Base-by-base conservation (phyloP, 2,888 invertebrate genomes). In the Pediacus dermestoides region DNA sequence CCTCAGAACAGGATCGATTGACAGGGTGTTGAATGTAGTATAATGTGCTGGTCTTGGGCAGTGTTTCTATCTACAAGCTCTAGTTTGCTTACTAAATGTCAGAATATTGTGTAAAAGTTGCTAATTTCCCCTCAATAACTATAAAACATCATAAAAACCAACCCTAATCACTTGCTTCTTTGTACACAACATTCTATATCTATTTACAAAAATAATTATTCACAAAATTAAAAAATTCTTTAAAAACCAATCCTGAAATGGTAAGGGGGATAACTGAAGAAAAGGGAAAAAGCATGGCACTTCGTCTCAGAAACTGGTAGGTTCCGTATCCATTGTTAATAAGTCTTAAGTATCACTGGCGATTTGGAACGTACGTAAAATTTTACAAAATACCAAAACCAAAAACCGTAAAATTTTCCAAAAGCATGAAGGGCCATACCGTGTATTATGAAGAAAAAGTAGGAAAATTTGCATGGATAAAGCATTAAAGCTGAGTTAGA, bases 401-500 rank as follows among this genome's bases (percentile, higher is more conserved):
- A 30, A 37, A 42, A 42, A 39, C 15, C 30, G 39, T 39, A 32
- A 39, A 43, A 16, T 30, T 39, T 31, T 34, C 7, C 35, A 32
- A 22, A 33, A 61, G 66, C 66, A 67, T 65, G 68, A 68, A 69
- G 67, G 60, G 69, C 69, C 69, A 68, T 68, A 66, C 69, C 69
- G 65, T 66, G 57, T 47, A 42, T 36, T 2, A 32, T 16, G 21
- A 37, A 38, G 43, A 40, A 44, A 46, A 39, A 48, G 52, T 52
- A 43, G 39, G 50, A 37, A 30, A 28, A 27, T 34, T 26, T 44
- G 53, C 48, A 26, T 40, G 49, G 44, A 26, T 33, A n/a, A 46
- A 49, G 52, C 53, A 43, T 47, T 42, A 48, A 32, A 40, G 41
- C 25, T 37, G 28, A 33, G 42, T n/a, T n/a, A n/a, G n/a, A n/a